A percentile compares a stretch with the other conserved stretches of the same genome.
These are phyloP conservation scores for Hylaeus anthracinus DNA, from an alignment of 1,140 invertebrate species.

Conservation along the genomic window DNA sequence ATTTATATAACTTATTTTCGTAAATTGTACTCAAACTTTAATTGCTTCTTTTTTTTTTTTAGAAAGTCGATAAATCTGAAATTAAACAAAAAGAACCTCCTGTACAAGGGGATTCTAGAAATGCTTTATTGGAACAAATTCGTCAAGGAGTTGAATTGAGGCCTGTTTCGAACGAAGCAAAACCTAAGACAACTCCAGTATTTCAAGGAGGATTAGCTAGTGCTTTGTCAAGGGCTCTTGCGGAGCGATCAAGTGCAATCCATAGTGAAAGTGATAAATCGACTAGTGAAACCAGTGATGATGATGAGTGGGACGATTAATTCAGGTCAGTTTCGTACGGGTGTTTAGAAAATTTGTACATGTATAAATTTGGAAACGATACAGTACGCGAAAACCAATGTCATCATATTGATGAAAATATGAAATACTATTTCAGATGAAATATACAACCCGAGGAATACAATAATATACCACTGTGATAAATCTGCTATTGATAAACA, in stretches of 20 bases:
- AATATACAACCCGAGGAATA: constrained; percentile 47
- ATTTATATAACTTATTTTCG: not conserved
- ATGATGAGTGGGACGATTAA: constrained; percentile 87
- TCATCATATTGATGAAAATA: constrained; percentile 10
- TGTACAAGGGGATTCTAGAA: constrained; percentile 79
- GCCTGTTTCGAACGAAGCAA: constrained; percentile 79
- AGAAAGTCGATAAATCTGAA: constrained; percentile 82
- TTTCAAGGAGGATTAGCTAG: constrained; percentile 86
- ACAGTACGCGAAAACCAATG: not conserved
- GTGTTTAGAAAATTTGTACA: not conserved
- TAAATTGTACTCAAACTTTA: not conserved
- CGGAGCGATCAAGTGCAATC: constrained; percentile 86
- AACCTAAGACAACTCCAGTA: constrained; percentile 81
- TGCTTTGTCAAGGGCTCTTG: constrained; percentile 89
- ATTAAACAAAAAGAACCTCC: constrained; percentile 61
- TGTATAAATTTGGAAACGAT: not conserved
- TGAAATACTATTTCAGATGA: constrained; percentile 47
- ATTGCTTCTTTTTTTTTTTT: constrained; percentile 39
- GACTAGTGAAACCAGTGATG: constrained; percentile 82
- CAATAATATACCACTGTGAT: constrained; percentile 63
- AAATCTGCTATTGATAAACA: constrained; percentile 59
- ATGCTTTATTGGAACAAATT: constrained; percentile 81
- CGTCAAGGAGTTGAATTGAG: constrained; percentile 88
- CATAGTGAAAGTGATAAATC: constrained; percentile 85
- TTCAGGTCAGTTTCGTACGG: constrained; percentile 28